A percentile compares a stretch with the other conserved stretches of the same genome.
Conservation (phyloP, 2,888 invertebrate genomes). For the Campoplex capitator region DNA sequence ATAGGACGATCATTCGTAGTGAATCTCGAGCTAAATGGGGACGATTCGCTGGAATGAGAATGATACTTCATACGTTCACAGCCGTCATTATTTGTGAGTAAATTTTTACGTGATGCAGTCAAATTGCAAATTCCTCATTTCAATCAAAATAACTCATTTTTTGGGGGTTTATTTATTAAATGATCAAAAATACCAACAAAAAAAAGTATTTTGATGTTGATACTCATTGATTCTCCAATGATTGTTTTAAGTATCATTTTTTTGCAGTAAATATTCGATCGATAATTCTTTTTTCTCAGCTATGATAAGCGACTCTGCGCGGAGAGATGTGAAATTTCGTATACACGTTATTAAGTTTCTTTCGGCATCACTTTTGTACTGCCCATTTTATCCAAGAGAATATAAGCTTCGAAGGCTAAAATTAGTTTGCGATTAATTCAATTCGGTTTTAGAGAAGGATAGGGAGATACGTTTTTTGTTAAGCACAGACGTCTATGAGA, state of each 20-base stretch:
- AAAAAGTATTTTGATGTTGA: too few relatives aligned
- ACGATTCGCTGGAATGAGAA: neutral
- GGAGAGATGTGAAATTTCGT: too few relatives aligned
- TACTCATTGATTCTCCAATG: too few relatives aligned
- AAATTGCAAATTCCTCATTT: neutral
- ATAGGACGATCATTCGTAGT: slow-evolving; percentile 14
- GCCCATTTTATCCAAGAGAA: neutral
- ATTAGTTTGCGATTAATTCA: neutral
- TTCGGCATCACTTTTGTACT: neutral
- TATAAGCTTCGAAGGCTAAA: neutral
- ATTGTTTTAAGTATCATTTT: too few relatives aligned
- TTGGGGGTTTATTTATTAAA: too few relatives aligned
- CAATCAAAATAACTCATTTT: too few relatives aligned
- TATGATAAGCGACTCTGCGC: too few relatives aligned
- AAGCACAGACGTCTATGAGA: slow-evolving; percentile 2
- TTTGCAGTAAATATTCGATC: too few relatives aligned
- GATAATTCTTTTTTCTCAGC: too few relatives aligned
- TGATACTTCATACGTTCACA: neutral
- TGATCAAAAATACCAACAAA: too few relatives aligned
- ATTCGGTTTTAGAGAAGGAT: neutral
- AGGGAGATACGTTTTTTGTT: neutral
- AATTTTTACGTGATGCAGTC: neutral
- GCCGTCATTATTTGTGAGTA: neutral
- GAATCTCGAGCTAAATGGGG: neutral
- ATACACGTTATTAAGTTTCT: neutral